Evolutionary conservation across 2,797 vertebrate species (phyloP).

Genomic region (Danio choprae): DNA sequence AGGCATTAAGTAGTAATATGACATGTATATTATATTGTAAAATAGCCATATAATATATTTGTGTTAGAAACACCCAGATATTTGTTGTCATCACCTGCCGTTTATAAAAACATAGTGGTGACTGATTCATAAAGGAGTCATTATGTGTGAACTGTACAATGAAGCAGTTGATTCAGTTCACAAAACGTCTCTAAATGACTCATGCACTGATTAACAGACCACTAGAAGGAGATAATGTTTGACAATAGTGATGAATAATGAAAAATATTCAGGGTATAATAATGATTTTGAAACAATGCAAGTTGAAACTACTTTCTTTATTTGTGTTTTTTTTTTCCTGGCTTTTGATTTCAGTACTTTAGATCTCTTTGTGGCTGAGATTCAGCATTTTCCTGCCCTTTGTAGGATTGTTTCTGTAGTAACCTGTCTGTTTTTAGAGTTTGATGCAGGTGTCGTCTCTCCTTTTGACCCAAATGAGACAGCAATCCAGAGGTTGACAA

Average conservation of each 20-base stretch:
- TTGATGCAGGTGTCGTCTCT: conserved; percentile 25
- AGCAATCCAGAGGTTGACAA: conserved; percentile 24
- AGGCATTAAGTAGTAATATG: background rate
- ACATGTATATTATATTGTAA: background rate
- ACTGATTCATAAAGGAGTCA: background rate
- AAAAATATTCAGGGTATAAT: background rate
- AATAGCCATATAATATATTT: background rate
- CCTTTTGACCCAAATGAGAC: conserved; percentile 10
- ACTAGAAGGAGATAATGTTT: background rate
- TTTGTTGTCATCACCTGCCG: background rate
- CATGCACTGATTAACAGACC: conserved; percentile 14
- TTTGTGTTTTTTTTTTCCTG: conserved; percentile 13
- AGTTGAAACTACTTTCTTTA: background rate
- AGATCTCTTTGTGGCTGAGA: conserved; percentile 16
- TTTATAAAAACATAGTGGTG: background rate
- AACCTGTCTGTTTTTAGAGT: conserved; percentile 27
- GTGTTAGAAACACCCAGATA: background rate
- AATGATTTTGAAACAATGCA: background rate
- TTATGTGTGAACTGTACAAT: conserved; percentile 6
- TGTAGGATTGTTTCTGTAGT: conserved; percentile 18
- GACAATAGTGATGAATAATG: background rate
- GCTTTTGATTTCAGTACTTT: conserved; percentile 19
- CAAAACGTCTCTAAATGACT: conserved; percentile 12
- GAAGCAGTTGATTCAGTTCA: background rate
- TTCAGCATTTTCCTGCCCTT: background rate